phyloP scores from a whole-genome alignment of 2,113 vertebrate genomes.

The Piaya cayana region DNA sequence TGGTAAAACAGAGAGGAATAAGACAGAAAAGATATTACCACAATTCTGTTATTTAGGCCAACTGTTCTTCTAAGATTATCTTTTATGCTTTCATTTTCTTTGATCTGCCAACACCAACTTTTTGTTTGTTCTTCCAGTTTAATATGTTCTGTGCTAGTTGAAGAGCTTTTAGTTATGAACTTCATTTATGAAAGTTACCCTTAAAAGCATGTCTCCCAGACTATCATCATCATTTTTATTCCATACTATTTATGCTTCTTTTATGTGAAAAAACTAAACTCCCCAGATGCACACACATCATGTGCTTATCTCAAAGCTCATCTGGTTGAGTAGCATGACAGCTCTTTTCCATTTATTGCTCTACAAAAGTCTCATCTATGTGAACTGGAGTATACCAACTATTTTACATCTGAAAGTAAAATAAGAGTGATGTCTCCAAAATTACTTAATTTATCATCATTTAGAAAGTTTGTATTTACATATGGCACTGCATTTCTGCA shows the following conservation, averaged over 20 bases:
- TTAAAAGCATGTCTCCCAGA: constrained; percentile 1
- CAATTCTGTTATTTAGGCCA: constrained; percentile 48
- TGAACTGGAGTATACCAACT: neutral
- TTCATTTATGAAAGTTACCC: constrained; percentile 4
- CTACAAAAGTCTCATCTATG: neutral
- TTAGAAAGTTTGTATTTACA: neutral
- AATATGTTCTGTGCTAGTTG: neutral
- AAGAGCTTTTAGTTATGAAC: constrained; percentile 11
- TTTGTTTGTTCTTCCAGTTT: constrained; percentile 42
- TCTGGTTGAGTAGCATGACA: neutral
- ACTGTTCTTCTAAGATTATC: constrained; percentile 55
- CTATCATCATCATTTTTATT: constrained; percentile 25
- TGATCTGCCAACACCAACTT: constrained; percentile 3
- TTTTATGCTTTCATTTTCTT: constrained; percentile 18
- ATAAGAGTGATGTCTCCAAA: neutral
- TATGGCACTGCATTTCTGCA: neutral
- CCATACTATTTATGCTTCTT: neutral
- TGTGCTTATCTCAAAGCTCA: neutral
- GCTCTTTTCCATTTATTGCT: neutral
- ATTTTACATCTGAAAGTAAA: neutral
- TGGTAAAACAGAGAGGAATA: neutral
- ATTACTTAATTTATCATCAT: neutral
- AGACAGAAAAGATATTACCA: constrained; percentile 27
- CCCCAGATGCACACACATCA: neutral
- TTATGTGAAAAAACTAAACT: neutral